Evolutionary conservation across 2,113 vertebrate species (phyloP), one percentile per base, ranked within the genome.

Genomic region (Hylia prasina): DNA sequence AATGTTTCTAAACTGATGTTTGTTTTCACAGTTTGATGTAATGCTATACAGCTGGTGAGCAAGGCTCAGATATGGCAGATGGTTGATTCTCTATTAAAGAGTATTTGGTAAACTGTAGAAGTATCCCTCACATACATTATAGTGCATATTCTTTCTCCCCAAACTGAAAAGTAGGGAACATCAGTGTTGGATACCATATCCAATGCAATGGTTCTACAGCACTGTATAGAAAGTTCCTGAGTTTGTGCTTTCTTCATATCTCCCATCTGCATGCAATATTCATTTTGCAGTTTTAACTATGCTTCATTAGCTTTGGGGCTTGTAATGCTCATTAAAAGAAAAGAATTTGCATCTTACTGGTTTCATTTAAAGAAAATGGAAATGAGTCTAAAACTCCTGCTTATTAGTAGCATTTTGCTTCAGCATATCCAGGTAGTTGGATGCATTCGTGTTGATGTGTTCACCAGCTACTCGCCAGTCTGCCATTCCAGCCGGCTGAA

Each of bases 1-100:
- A 44, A 87, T 90, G 42, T 88, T 95, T 96, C 91, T 97, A 93
- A 98, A 95, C 75, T 84, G 88, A 58, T 91, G 66, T 94, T 97
- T 97, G 88, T 97, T 98, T 94, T 96, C 79, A 82, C 80, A 96
- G 82, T 97, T 86, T 96, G 87, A 95, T 83, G 87, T 97, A 96
- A 87, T 95, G 82, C 69, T 91, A 92, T 95, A 63, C 56, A 95
- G 20, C 92, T 89, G 95, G 58, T 96, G 89, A 96, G 94, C 85
- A 95, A 96, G 90, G 94, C 82, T 97, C 87, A 95, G 91, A 68
- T 91, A 85, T 95, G 89, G 90, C 91, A 97, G 83, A 89, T 96
- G 89, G 57, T 66, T 96, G 64, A 84, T 72, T 94, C 89, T 94
- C 76, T 95, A 83, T 76, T 84, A 96, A 84, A 94, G 87, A 79